Conservation (phyloP, 2,797 vertebrate genomes). For the Siniperca scherzeri region DNA sequence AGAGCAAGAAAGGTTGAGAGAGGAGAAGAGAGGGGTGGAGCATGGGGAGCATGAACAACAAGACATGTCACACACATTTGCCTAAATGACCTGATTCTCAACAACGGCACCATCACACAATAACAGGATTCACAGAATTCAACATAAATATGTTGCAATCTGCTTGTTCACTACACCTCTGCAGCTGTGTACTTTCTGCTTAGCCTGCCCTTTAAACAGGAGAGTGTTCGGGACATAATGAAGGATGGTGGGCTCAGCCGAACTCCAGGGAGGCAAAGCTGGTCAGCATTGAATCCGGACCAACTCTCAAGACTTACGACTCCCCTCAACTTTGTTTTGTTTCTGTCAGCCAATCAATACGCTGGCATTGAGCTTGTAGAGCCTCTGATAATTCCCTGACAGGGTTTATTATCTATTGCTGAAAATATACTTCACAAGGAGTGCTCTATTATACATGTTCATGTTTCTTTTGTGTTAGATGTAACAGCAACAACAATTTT, state of each 20-base stretch:
- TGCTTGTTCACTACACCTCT: conserved; percentile 28
- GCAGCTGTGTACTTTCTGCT: conserved; percentile 65
- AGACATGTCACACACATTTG: conserved; percentile 47
- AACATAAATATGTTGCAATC: conserved; percentile 31
- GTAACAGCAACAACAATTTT: conserved; percentile 4
- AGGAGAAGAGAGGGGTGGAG: conserved; percentile 35
- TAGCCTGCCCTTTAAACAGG: conserved; percentile 54
- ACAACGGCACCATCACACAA: conserved; percentile 32
- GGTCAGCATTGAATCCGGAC: conserved; percentile 51
- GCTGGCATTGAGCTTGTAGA: conserved; percentile 11
- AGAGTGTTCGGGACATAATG: conserved; percentile 45
- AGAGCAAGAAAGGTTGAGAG: conserved; percentile 25
- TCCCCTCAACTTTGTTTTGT: conserved; percentile 35
- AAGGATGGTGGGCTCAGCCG: conserved; percentile 59
- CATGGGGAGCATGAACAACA: conserved; percentile 49
- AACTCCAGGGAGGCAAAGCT: conserved; percentile 64
- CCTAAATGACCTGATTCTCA: conserved; percentile 50
- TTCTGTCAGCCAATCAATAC: conserved; percentile 60
- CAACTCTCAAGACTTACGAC: conserved; percentile 54
- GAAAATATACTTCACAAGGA: neutral
- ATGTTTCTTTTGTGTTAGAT: conserved; percentile 4
- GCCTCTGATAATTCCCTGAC: conserved; percentile 3
- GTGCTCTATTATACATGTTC: neutral
- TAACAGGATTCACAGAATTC: conserved; percentile 29
- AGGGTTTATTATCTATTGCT: conserved; percentile 35